phyloP scores from a whole-genome alignment of 2,888 invertebrate genomes.

The Ophion ventricosus region DNA sequence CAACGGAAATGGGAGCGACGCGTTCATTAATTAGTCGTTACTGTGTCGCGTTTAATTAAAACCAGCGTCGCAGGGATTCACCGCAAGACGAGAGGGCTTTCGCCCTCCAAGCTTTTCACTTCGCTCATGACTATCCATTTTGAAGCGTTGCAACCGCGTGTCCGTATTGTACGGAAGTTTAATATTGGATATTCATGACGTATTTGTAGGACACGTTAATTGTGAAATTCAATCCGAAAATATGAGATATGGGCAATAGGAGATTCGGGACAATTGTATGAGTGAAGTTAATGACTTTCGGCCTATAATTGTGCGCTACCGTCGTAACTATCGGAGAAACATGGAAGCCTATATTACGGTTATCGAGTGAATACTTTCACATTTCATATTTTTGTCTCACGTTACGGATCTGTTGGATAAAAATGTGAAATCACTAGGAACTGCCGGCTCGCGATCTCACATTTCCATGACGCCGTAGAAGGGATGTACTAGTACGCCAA shows the following conservation, averaged over 20 bases:
- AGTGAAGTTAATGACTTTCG: neutral
- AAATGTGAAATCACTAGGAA: no score
- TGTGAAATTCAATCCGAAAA: neutral
- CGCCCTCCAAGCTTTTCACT: slow-evolving; percentile 7
- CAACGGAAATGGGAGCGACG: slow-evolving; percentile 22
- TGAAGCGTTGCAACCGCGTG: no score
- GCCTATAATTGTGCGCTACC: no score
- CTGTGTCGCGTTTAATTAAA: slow-evolving; percentile 65
- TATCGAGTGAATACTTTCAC: no score
- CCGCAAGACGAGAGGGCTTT: slow-evolving; percentile 2
- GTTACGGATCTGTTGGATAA: no score
- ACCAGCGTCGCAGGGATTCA: neutral
- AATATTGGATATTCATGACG: neutral
- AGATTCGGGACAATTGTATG: neutral
- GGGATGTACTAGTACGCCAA: no score
- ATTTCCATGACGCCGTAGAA: no score
- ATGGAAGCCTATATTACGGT: no score
- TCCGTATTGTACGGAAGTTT: neutral
- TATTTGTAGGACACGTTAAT: neutral
- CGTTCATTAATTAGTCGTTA: slow-evolving; percentile 65
- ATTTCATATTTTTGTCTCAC: no score
- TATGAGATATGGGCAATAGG: neutral
- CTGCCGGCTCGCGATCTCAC: no score
- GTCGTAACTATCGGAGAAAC: no score
- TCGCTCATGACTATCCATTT: slow-evolving; percentile 6